Evolutionary conservation across 2,888 invertebrate species (phyloP).

Genomic region (Heterodera filipjevi): DNA sequence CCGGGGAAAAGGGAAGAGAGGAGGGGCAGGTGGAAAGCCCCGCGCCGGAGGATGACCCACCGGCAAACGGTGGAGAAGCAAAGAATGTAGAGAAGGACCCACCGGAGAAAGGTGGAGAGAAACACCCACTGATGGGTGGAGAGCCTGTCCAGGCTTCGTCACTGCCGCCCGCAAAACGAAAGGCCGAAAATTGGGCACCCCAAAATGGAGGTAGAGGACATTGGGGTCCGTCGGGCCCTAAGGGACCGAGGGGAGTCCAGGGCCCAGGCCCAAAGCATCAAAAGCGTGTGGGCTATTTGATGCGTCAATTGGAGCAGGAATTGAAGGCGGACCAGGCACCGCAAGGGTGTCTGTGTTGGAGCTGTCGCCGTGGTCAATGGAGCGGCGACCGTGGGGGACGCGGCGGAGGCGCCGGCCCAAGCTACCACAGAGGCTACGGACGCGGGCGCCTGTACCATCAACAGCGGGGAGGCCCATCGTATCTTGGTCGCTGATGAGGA

Average conservation of each 20-base stretch:
- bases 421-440: too few relatives aligned
- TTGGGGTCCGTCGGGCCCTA: not conserved
- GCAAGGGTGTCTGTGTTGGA: too few relatives aligned
- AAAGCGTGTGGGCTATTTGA: not conserved
- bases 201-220: not conserved
- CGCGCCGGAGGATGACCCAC: not conserved
- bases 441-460: too few relatives aligned
- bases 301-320: not conserved
- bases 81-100: too few relatives aligned
- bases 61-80: not conserved
- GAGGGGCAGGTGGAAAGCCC: not conserved
- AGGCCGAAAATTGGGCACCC: not conserved
- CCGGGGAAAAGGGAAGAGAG: not conserved
- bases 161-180: not conserved
- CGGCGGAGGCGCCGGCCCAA: too few relatives aligned
- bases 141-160: too few relatives aligned
- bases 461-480: too few relatives aligned
- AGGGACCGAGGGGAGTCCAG: not conserved
- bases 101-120: not conserved
- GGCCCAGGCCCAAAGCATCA: not conserved
- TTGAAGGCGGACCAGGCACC: not conserved
- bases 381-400: too few relatives aligned
- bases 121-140: too few relatives aligned
- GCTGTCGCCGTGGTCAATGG: too few relatives aligned
- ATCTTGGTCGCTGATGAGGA: too few relatives aligned